Evolutionary conservation across 30 jellyfish, hydroid and myxozoan species (phyloP).

Genomic region (Cassiopea andromeda): DNA sequence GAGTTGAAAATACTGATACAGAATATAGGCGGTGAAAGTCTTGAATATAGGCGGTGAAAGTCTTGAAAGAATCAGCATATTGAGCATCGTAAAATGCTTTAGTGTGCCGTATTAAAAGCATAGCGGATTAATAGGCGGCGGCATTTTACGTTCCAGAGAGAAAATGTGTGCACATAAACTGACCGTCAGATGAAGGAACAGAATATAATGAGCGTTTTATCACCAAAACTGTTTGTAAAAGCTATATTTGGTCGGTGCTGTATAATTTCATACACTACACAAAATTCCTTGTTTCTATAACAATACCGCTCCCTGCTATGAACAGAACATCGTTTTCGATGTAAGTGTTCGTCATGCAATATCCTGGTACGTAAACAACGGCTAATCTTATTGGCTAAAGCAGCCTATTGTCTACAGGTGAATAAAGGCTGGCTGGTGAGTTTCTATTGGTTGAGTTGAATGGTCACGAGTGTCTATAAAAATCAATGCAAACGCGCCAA

Average conservation of each 20-base stretch:
- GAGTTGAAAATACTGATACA: no score
- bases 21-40: no score
- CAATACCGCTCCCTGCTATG: conserved; percentile 44
- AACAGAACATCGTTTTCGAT: conserved; percentile 33
- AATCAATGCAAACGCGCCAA: no score
- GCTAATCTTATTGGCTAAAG: conserved; percentile 39
- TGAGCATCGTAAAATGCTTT: neutral
- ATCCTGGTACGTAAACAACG: neutral
- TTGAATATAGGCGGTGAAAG: neutral
- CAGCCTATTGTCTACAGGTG: conserved; percentile 32
- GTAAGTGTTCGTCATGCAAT: conserved; percentile 58
- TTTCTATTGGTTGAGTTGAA: no score
- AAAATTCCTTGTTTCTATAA: neutral
- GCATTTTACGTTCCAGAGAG: neutral
- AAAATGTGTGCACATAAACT: neutral
- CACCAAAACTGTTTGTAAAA: neutral
- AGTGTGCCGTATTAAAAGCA: neutral
- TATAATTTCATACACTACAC: neutral
- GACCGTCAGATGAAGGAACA: neutral
- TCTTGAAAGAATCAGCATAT: neutral
- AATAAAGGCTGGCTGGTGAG: no score
- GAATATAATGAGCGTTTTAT: neutral
- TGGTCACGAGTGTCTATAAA: no score
- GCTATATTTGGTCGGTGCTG: conserved; percentile 17
- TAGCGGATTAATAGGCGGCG: neutral